Conservation (phyloP, 1,140 invertebrate genomes). For the Myzus persicae region DNA sequence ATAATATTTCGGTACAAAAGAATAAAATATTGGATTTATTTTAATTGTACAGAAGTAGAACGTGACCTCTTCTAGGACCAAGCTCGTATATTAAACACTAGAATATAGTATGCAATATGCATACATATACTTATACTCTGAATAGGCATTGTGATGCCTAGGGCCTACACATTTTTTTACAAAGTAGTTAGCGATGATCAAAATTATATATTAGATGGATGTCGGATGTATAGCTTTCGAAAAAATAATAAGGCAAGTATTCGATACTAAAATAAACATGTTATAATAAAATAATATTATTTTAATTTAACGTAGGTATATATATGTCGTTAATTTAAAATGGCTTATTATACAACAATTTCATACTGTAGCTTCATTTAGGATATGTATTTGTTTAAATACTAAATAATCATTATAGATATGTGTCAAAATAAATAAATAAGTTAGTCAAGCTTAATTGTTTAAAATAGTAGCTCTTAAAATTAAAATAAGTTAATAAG, state of each 20-base stretch:
- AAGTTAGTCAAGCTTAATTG: too few relatives aligned
- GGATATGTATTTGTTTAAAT: not conserved
- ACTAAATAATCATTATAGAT: not conserved
- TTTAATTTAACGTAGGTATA: not conserved
- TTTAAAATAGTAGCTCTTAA: too few relatives aligned
- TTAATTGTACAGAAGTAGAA: not conserved
- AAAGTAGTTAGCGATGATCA: not conserved
- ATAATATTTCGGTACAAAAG: not conserved
- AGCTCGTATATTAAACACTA: not conserved
- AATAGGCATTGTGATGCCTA: not conserved
- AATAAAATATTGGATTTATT: conserved; percentile 1
- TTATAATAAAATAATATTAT: not conserved
- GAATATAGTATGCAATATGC: too few relatives aligned
- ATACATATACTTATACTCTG: not conserved
- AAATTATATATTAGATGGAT: not conserved
- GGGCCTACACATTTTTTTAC: not conserved
- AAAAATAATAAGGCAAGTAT: not conserved
- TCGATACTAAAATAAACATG: not conserved
- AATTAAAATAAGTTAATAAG: not conserved
- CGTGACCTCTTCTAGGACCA: not conserved
- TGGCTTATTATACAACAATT: not conserved
- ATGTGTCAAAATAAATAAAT: too few relatives aligned
- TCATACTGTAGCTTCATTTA: not conserved
- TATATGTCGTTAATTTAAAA: not conserved
- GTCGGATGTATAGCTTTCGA: not conserved